Base-by-base conservation (phyloP, 2,797 vertebrate genomes). In the Arnoldichthys spilopterus region DNA sequence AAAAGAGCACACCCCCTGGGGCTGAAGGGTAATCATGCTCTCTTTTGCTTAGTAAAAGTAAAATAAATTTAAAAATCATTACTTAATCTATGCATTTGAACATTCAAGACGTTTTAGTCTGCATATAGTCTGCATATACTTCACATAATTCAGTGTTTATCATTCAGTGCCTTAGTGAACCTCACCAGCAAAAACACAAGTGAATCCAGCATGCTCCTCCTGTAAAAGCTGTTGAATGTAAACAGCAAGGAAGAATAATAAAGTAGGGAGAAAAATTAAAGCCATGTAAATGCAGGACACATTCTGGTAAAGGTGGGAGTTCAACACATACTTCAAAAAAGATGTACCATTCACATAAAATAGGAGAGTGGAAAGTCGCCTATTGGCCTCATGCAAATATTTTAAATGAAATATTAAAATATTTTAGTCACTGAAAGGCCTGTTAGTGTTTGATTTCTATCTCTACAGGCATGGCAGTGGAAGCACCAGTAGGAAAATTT, bases 401-500 rank as follows among this genome's bases (percentile, higher is more conserved):
- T 51, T 51, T 51, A 51, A 47, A 47, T 11, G 2, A 16, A 16
- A 47, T 2, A 2, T 47, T 18, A 20, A 5, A 1, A 1, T 0
- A 51, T 51, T n/a, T 51, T 20, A 3, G 1, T 3, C 34, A 4
- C 40, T 1, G 40, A 11, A 43, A 43, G 11, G 3, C 13, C 13
- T 45, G 3, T 37, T 37, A 45, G 13, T 62, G 0, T 49, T 26
- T 45, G 5, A 30, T 6, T 49, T 24, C 49, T 43, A 32, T 53
- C 24, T 2, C 0, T 78, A 8, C 26, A 96, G 95, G 59, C 92
- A 94, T 0, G 70, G 91, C 0, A 45, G 94, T 4, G 89, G 91
- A 87, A 95, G 95, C 90, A 95, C 94, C 0, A 88, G 96, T 34
- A 86, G 93, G 72, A 96, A 90, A 87, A 92, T 97, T 86, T 89